A percentile compares a stretch with the other conserved stretches of the same genome.
Conservation (phyloP, 2,888 invertebrate species). For the Xestia xanthographa region DNA sequence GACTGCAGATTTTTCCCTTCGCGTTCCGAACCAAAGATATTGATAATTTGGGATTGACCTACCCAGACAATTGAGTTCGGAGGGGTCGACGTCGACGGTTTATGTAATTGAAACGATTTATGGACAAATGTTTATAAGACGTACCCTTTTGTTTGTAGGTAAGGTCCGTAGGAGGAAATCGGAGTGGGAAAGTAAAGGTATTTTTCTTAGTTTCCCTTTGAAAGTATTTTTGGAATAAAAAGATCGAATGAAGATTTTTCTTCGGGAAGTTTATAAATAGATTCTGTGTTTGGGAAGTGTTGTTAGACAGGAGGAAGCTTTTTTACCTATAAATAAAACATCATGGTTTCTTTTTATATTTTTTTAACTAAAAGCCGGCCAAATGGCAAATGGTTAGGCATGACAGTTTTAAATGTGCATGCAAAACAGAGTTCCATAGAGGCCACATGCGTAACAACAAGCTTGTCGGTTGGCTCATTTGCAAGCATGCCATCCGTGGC, state of each 20-base stretch:
- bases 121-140: slow-evolving; percentile 66
- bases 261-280: slow-evolving; percentile 10
- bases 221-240: slow-evolving; percentile 4
- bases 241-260: background rate
- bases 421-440: background rate
- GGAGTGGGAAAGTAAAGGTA: background rate
- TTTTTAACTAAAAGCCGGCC: background rate
- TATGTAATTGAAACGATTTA: slow-evolving; percentile 67
- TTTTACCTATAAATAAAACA: background rate
- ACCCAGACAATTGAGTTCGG: slow-evolving; percentile 66
- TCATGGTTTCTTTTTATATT: background rate
- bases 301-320: background rate
- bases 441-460: no score
- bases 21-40: slow-evolving; percentile 75
- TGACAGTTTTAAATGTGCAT: background rate
- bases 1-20: slow-evolving; percentile 81
- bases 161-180: no score
- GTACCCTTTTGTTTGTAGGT: slow-evolving; percentile 20
- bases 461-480: background rate
- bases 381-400: background rate
- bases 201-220: background rate
- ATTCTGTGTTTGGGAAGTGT: background rate
- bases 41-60: slow-evolving; percentile 78
- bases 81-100: slow-evolving; percentile 43
- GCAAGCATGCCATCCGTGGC: background rate